A percentile compares a stretch with the other conserved stretches of the same genome.
phyloP scores from a whole-genome alignment of 2,113 vertebrate genomes.

The Microtus montanus region DNA sequence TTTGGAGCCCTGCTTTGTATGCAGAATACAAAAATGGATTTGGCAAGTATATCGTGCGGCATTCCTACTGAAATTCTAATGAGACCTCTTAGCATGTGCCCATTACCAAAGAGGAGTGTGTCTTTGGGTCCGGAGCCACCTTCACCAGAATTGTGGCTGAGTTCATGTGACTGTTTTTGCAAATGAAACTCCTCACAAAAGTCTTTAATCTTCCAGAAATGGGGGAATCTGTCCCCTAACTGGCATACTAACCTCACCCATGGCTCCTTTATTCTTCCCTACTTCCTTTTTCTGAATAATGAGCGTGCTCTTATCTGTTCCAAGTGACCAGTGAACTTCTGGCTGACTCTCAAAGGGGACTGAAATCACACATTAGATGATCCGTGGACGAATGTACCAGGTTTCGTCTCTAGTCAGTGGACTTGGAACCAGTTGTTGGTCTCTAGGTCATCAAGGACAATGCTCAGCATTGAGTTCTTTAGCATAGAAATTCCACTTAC shows the following conservation, averaged over 20 bases:
- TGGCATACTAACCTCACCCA: neutral
- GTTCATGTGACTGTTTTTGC: slow-evolving; percentile 14
- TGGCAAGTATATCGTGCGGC: slow-evolving; percentile 16
- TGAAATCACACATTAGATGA: neutral
- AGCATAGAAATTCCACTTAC: neutral
- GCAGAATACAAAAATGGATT: slow-evolving; percentile 51
- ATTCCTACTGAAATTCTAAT: slow-evolving; percentile 28
- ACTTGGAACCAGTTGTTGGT: neutral
- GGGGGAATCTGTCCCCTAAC: neutral
- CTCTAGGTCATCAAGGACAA: neutral
- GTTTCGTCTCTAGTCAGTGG: neutral
- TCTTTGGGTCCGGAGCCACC: neutral
- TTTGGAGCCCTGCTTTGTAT: neutral
- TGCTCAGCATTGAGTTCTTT: neutral
- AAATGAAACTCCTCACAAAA: neutral
- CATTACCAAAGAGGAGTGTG: slow-evolving; percentile 15
- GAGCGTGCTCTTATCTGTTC: slow-evolving; percentile 16
- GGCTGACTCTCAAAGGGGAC: slow-evolving; percentile 8
- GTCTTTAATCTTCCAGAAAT: slow-evolving; percentile 11
- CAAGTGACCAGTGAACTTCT: slow-evolving; percentile 24
- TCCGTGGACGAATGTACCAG: neutral
- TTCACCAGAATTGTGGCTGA: neutral
- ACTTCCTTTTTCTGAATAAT: neutral
- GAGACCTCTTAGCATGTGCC: neutral
- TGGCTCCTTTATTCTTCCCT: neutral